These are phyloP conservation scores for Colletes latitarsis DNA, from an alignment of 1,140 invertebrate species.

Conservation along the genomic window DNA sequence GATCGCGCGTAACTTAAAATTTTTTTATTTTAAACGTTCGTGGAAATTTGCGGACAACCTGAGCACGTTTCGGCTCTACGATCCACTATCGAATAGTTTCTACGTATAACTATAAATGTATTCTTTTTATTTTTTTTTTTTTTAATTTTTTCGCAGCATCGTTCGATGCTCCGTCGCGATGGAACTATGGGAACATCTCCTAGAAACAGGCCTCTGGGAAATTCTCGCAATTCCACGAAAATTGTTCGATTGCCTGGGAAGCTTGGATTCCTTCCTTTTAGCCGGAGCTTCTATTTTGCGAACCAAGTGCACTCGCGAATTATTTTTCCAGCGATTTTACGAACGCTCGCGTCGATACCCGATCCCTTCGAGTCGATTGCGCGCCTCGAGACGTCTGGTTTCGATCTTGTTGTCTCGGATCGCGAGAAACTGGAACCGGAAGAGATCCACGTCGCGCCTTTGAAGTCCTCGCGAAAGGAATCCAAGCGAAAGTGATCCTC, in stretches of 20 bases:
- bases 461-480: slow-evolving; percentile 1
- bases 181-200: neutral
- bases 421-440: neutral
- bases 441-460: neutral
- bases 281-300: neutral
- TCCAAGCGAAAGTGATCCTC: slow-evolving; percentile 12
- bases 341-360: too few relatives aligned
- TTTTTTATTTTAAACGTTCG: neutral
- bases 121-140: neutral
- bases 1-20: too few relatives aligned
- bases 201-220: neutral
- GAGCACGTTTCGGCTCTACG: slow-evolving; percentile 33
- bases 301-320: neutral
- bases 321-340: neutral
- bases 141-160: slow-evolving; percentile 20
- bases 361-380: neutral
- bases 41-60: slow-evolving; percentile 3
- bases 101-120: slow-evolving; percentile 37
- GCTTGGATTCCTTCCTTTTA: neutral
- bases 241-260: neutral
- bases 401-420: too few relatives aligned
- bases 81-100: slow-evolving; percentile 30
- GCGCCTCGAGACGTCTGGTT: neutral
- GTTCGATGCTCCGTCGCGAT: slow-evolving; percentile 10
- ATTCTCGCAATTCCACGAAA: neutral